Base-by-base conservation (phyloP, 2,888 invertebrate species). In the Stenoptilia bipunctidactyla region DNA sequence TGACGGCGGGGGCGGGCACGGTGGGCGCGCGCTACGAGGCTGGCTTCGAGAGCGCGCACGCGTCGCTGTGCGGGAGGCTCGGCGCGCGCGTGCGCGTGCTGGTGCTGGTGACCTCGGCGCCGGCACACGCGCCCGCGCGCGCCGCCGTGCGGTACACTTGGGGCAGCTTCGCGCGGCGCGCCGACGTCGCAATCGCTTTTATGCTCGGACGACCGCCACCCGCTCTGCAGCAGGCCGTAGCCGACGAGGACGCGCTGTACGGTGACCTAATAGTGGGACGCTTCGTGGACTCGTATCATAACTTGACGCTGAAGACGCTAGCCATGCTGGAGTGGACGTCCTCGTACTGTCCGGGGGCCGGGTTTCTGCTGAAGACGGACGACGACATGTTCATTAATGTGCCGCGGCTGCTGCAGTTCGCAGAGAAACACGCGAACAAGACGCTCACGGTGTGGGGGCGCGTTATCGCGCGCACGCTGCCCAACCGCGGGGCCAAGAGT, bases 371-470 rank as follows among this genome's bases (percentile, higher is more conserved):
- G 49, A 94, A 94, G 85, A 93, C 93, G 1, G 93, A 94, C 67
- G 94, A 94, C 69, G 94, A 94, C 72, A 93, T 94, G 93, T 94
- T 93, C 67, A 91, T 94, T 51, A 93, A 94, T 79, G 87, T 93
- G 50, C 89, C 89, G 47, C 88, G 89, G 45, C 79, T 94, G 52
- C 75, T 93, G 42, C 68, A 71, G 38, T 92, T 93, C 69, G 83
- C 90, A 40, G 85, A 87, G 37, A 64, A 62, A 34, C 89, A 89
- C 56, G 79, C 60, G 35, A 82, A 86, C 55, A 88, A 90, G n/a
- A 87, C 89, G 51, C 86, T 87, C 47, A 88, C 89, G 34, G 91
- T 96, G 50, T 95, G 90, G 66, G 96, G 96, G 14, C 13, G 33
- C 14, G 40, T 43, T 46, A 93, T 94, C 2, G 90, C 89, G 52